Percentiles rank a stretch among this genome's conserved stretches.
Evolutionary conservation across 2,797 vertebrate species (phyloP).

Genomic region (Eremophila alpestris): DNA sequence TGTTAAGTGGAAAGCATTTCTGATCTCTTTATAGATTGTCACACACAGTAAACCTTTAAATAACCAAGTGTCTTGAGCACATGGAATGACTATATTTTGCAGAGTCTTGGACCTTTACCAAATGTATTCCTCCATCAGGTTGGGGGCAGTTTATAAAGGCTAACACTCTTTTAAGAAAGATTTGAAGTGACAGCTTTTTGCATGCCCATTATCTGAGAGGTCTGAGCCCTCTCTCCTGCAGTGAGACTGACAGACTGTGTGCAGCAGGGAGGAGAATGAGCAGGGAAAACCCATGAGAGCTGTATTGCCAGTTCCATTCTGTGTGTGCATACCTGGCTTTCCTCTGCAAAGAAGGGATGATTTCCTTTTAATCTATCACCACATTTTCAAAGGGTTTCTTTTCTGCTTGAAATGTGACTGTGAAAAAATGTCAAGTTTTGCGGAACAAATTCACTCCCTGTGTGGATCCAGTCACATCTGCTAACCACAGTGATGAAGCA

Average conservation of each 20-base stretch:
- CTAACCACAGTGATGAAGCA: slow-evolving; percentile 45
- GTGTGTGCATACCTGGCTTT: background rate
- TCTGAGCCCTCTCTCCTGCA: background rate
- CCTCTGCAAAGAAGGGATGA: background rate
- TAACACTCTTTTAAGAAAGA: slow-evolving; percentile 10
- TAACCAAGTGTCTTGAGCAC: background rate
- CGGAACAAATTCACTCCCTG: slow-evolving; percentile 41
- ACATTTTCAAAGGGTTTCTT: background rate
- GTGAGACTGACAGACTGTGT: background rate
- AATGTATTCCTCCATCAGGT: slow-evolving; percentile 29
- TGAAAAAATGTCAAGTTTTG: slow-evolving; percentile 25
- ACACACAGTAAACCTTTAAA: slow-evolving; percentile 3
- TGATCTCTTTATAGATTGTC: background rate
- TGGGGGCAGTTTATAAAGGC: background rate
- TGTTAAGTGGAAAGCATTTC: background rate
- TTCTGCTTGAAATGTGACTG: background rate
- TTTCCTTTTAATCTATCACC: slow-evolving; percentile 44
- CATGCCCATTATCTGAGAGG: slow-evolving; percentile 11
- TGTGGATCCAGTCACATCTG: slow-evolving; percentile 59
- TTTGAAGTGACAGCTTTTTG: slow-evolving; percentile 45
- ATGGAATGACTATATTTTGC: slow-evolving; percentile 24
- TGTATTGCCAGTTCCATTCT: background rate
- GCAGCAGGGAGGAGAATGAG: background rate
- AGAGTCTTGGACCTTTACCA: slow-evolving; percentile 45
- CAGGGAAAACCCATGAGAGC: background rate